Percentiles rank a stretch among this genome's conserved stretches.
phyloP scores from a whole-genome alignment of 2,113 vertebrate species.

The Lycocorax pyrrhopterus region DNA sequence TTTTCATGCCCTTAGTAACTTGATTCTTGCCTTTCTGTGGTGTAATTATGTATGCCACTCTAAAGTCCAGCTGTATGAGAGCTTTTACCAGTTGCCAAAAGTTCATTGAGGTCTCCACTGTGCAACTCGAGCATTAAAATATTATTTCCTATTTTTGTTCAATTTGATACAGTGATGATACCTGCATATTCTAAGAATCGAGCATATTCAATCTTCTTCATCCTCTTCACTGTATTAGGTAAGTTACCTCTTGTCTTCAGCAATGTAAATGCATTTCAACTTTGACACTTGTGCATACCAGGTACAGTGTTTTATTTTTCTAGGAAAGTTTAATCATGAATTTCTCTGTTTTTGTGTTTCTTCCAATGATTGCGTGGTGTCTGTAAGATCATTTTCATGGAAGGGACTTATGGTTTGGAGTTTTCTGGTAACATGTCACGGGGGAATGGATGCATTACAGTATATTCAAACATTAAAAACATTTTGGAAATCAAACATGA shows the following conservation, averaged over 20 bases:
- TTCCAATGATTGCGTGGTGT: background rate
- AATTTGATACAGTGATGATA: constrained; percentile 84
- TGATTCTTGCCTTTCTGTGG: background rate
- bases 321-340: background rate
- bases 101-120: background rate
- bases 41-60: background rate
- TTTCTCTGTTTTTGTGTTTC: background rate
- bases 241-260: constrained; percentile 35
- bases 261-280: background rate
- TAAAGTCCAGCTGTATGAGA: background rate
- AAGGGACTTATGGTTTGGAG: accelerated
- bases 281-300: background rate
- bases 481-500: background rate
- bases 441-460: background rate
- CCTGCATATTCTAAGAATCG: constrained; percentile 88
- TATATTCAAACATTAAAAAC: background rate
- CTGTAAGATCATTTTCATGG: background rate
- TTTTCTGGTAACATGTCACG: background rate
- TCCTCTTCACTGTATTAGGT: constrained; percentile 91
- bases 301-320: background rate
- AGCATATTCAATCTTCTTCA: constrained; percentile 88
- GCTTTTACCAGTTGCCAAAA: background rate
- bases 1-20: background rate
- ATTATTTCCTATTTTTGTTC: background rate
- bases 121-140: background rate